Conservation (phyloP, 1,140 invertebrate genomes). For the Cherax destructor region DNA sequence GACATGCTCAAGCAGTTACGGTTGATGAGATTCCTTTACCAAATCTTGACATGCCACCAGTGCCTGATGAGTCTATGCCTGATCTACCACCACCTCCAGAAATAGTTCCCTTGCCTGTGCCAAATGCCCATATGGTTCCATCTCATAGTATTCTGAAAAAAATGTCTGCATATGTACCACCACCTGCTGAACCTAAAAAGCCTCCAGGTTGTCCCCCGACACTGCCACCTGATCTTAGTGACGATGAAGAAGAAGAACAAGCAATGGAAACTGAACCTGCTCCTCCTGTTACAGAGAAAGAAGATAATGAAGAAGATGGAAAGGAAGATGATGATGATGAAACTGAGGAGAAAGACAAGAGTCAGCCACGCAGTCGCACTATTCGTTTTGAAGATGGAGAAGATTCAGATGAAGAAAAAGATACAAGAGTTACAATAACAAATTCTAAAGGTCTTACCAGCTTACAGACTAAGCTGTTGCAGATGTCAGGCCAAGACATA, state of each 20-base stretch:
- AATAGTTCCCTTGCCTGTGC: constrained; percentile 38
- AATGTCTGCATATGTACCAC: constrained; percentile 50
- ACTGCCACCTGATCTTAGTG: constrained; percentile 78
- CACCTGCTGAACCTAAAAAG: constrained; percentile 51
- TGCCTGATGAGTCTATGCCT: constrained; percentile 71
- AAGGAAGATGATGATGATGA: constrained; percentile 75
- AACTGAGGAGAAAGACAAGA: constrained; percentile 72
- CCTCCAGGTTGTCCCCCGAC: constrained; percentile 71
- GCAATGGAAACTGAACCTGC: constrained; percentile 25
- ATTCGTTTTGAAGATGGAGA: constrained; percentile 73
- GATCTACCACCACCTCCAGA: constrained; percentile 13
- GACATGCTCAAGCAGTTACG: constrained; percentile 94
- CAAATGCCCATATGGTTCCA: constrained; percentile 63
- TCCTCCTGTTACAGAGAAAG: constrained; percentile 2
- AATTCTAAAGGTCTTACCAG: constrained; percentile 76
- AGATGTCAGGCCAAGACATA: constrained; percentile 91
- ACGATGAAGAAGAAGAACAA: constrained; percentile 77
- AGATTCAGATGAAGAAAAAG: constrained; percentile 61
- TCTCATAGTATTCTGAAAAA: constrained; percentile 71
- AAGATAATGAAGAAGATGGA: neutral
- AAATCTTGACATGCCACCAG: constrained; percentile 74
- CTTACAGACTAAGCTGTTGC: constrained; percentile 88
- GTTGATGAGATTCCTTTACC: constrained; percentile 96
- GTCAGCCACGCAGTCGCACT: constrained; percentile 73
- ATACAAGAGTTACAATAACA: constrained; percentile 43